Base-by-base conservation (phyloP, 2,888 invertebrate genomes). In the Amphipyra berbera region DNA sequence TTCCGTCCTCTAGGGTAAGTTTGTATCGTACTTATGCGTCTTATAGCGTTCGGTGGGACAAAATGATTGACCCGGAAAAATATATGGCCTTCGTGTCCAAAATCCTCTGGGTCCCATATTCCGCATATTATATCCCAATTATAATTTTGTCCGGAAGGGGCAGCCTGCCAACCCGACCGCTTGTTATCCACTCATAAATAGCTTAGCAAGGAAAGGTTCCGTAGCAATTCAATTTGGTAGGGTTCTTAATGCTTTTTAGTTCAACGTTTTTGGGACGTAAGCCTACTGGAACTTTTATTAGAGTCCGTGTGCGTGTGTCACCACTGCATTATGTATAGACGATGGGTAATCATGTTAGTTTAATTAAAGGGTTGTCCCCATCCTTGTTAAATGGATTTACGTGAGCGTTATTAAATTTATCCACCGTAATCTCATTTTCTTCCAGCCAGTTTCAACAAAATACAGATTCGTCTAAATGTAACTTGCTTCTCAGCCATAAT, bases 111-210 rank as follows among this genome's bases (percentile, higher is more conserved):
- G 89, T 81, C 87, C 85, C 84, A 82, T 88, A 88, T 88, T 89
- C 86, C 87, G 85, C 86, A 89, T 92, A 90, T 90, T 89, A 88
- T 87, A 87, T 83, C 87, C 90, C 91, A 91, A 92, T 92, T 92
- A 92, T 90, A 89, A 92, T 91, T 89, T 90, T 87, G 88, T 88
- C 88, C 85, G 85, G 80, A 75, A 81, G 84, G 82, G 83, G 80
- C 68, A 82, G 73, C 61, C 74, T 78, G 67, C 75, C 67, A 63
- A 74, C 79, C 81, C 84, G 85, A 82, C 87, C 88, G 85, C 90
- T 90, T 89, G 89, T 88, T 89, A 88, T 84, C 88, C 87, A 90
- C 86, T 90, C 85, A 84, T 89, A 91, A 91, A 92, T 91, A 90
- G 90, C 91, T 91, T 90, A 91, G 90, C 85, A 86, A 88, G 85